These are phyloP conservation scores for Morpho helenor DNA, from an alignment of 2,888 invertebrate species.

Conservation along the genomic window DNA sequence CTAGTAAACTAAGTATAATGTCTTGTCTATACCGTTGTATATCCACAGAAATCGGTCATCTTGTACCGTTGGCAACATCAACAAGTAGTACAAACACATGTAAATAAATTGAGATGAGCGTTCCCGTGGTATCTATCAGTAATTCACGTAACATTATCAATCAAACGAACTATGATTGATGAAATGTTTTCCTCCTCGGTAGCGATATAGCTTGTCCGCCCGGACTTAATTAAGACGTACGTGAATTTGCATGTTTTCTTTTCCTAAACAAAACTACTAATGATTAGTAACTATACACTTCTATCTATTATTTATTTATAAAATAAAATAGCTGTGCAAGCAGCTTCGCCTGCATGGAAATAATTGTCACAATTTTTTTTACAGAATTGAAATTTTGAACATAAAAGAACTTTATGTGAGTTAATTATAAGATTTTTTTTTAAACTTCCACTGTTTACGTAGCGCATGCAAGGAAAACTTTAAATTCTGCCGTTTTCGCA, in stretches of 20 bases:
- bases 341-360: too few species aligned
- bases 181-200: slow-evolving; percentile 71
- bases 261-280: too few species aligned
- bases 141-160: slow-evolving; percentile 76
- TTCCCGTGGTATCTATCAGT: slow-evolving; percentile 71
- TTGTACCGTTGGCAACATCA: slow-evolving; percentile 66
- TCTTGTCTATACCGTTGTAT: slow-evolving; percentile 15
- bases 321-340: too few species aligned
- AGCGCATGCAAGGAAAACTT: too few species aligned
- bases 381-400: too few species aligned
- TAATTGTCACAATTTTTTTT: too few species aligned
- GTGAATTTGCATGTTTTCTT: background rate
- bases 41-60: slow-evolving; percentile 36
- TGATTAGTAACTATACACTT: too few species aligned
- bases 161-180: slow-evolving; percentile 72
- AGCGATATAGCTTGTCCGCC: slow-evolving; percentile 74
- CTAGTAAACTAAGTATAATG: background rate
- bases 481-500: too few species aligned
- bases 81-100: slow-evolving; percentile 75
- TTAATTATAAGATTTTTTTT: too few species aligned
- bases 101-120: slow-evolving; percentile 75
- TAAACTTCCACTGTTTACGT: too few species aligned
- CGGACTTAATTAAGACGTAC: slow-evolving; percentile 67
- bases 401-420: too few species aligned
- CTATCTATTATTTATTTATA: too few species aligned